Conservation (phyloP, 1,140 invertebrate species). For the Drosophila asahinai region DNA sequence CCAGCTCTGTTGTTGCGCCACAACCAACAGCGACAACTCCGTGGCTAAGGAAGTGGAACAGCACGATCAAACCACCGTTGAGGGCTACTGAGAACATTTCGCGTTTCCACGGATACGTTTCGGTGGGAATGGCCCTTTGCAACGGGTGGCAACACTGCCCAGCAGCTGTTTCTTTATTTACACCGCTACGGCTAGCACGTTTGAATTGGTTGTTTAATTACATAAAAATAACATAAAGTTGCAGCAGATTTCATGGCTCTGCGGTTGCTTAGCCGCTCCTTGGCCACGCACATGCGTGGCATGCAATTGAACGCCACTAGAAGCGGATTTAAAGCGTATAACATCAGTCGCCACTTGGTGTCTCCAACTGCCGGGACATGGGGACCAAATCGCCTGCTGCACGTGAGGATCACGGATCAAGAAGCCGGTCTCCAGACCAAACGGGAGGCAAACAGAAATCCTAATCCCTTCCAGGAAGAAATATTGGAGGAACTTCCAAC, state of each 20-base stretch:
- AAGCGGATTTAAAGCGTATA: slow-evolving; percentile 4
- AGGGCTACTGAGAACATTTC: too few relatives aligned
- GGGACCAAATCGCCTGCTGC: slow-evolving; percentile 37
- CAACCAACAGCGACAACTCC: too few relatives aligned
- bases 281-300: slow-evolving; percentile 35
- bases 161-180: slow-evolving; percentile 39
- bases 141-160: slow-evolving; percentile 14
- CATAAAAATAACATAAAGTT: slow-evolving; percentile 57
- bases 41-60: too few relatives aligned
- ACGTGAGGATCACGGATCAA: slow-evolving; percentile 71
- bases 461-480: slow-evolving; percentile 34
- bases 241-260: slow-evolving; percentile 48
- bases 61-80: too few relatives aligned
- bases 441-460: slow-evolving; percentile 51
- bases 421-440: slow-evolving; percentile 66
- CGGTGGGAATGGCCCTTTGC: slow-evolving; percentile 4
- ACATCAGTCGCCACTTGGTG: background rate
- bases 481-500: background rate
- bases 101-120: too few relatives aligned
- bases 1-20: too few relatives aligned
- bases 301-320: slow-evolving; percentile 15
- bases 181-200: slow-evolving; percentile 19
- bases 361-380: background rate
- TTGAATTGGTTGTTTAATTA: slow-evolving; percentile 52
- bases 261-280: slow-evolving; percentile 48